Conservation (phyloP, 1,140 invertebrate genomes). For the Solen grandis region DNA sequence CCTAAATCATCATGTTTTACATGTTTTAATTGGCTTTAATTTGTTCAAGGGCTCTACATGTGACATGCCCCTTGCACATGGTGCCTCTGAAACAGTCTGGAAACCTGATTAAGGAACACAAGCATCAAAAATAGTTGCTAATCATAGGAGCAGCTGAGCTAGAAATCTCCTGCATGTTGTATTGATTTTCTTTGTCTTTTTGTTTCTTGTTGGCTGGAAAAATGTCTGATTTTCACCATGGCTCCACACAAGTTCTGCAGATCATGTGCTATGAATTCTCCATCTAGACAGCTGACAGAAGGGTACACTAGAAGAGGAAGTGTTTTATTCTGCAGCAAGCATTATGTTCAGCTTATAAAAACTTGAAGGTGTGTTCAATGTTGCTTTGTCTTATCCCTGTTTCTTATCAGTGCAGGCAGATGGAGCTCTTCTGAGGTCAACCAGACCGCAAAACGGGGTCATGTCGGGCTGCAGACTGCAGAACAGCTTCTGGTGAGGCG, state of each 20-base stretch:
- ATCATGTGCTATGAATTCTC: constrained; percentile 2
- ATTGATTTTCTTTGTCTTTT: constrained; percentile 60
- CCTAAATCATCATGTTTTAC: constrained; percentile 25
- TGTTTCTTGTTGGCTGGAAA: constrained; percentile 51
- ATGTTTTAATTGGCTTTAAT: constrained; percentile 55
- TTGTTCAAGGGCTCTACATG: background rate
- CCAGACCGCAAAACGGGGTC: background rate
- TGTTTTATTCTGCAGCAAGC: constrained; percentile 51
- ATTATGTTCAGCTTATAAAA: constrained; percentile 42
- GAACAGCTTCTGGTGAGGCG: background rate
- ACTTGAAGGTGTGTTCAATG: background rate
- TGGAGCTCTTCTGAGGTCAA: constrained; percentile 31
- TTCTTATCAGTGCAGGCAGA: constrained; percentile 50
- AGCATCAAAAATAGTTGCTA: constrained; percentile 44
- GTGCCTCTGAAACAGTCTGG: constrained; percentile 24
- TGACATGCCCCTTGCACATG: constrained; percentile 37
- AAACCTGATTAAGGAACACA: constrained; percentile 42
- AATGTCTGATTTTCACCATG: constrained; percentile 44
- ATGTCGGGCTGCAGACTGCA: background rate
- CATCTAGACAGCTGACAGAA: constrained; percentile 43
- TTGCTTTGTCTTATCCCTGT: constrained; percentile 43
- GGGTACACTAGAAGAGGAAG: background rate
- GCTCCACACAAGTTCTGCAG: constrained; percentile 40
- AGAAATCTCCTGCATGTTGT: constrained; percentile 40
- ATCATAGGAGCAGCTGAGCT: constrained; percentile 42